A percentile compares a stretch with the other conserved stretches of the same genome.
Evolutionary conservation across 2,888 invertebrate genomes (phyloP).

Genomic region (Oligia latruncula): DNA sequence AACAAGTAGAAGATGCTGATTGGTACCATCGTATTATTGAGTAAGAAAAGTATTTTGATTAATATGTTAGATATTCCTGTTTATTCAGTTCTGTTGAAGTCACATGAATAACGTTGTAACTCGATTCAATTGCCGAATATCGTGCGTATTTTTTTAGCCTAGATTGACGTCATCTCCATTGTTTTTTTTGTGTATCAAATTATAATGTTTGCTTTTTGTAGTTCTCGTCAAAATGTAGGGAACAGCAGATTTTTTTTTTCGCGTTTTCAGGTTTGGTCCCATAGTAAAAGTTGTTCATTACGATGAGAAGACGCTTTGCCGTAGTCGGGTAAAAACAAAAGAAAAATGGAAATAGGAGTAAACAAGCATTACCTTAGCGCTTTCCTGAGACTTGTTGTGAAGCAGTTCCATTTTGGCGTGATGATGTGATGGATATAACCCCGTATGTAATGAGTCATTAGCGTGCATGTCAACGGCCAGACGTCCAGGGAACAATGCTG

Average conservation of each 20-base stretch:
- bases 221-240: no score
- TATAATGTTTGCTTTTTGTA: not conserved
- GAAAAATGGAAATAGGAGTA: not conserved
- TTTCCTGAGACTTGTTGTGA: conserved; percentile 93
- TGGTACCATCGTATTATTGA: not conserved
- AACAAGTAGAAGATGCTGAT: no score
- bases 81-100: not conserved
- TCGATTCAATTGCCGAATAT: not conserved
- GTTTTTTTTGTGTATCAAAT: not conserved
- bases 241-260: no score
- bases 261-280: no score
- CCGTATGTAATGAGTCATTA: conserved; percentile 90
- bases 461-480: conserved; percentile 92
- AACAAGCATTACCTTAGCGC: conserved; percentile 90
- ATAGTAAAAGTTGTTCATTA: no score
- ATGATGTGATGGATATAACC: conserved; percentile 91
- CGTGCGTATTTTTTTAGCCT: not conserved
- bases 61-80: not conserved
- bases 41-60: not conserved
- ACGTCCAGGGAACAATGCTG: conserved; percentile 91
- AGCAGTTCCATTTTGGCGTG: conserved; percentile 95
- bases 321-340: not conserved
- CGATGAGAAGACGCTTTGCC: no score
- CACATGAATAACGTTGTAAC: not conserved
- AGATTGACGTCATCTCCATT: not conserved